A percentile compares a stretch with the other conserved stretches of the same genome.
Conservation (phyloP, 2,113 vertebrate genomes). For the Catharus bicknelli region DNA sequence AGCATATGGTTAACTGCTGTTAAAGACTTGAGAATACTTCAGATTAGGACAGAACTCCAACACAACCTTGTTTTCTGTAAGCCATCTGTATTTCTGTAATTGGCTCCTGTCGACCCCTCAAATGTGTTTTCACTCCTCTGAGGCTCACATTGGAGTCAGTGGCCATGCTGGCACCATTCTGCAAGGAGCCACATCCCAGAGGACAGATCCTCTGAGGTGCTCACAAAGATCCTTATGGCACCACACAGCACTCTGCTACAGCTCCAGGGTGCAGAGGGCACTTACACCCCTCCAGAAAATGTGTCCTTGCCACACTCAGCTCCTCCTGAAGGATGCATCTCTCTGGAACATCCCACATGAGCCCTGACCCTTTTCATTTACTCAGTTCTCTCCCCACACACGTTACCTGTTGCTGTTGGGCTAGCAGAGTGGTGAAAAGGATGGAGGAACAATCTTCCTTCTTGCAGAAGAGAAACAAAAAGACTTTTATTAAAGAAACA, state of each 20-base stretch:
- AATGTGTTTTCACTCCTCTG: neutral
- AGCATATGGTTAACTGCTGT: neutral
- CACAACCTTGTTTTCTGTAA: neutral
- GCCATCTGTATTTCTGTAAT: neutral
- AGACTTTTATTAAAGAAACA: too few species aligned
- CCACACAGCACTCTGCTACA: neutral
- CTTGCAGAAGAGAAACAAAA: too few species aligned
- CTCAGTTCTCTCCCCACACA: neutral
- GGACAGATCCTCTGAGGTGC: neutral
- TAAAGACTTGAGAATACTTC: neutral
- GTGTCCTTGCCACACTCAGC: neutral
- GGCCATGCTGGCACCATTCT: neutral
- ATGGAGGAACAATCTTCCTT: too few species aligned
- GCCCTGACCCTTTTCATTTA: neutral
- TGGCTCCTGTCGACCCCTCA: neutral
- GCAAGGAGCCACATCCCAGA: neutral
- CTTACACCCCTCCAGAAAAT: neutral
- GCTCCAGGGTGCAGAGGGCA: neutral
- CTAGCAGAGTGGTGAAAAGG: too few species aligned
- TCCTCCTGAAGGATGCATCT: neutral
- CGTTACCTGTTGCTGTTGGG: too few species aligned
- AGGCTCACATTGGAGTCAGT: neutral
- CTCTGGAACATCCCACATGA: neutral
- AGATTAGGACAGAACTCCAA: neutral
- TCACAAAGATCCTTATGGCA: neutral